Conservation (phyloP, 1,140 invertebrate species). For the Diachasma alloeum region DNA sequence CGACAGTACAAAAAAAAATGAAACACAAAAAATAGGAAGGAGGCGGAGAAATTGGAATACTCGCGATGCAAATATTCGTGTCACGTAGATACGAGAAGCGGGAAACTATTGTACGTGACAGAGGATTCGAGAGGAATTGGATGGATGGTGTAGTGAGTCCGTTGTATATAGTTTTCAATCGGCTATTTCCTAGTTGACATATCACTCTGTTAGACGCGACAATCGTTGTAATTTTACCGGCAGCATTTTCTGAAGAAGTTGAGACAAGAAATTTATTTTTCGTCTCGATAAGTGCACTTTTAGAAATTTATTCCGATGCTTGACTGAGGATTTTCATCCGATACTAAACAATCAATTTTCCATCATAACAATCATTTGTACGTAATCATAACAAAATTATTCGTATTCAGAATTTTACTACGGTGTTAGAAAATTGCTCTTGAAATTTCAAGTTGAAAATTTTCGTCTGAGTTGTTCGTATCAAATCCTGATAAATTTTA, state of each 20-base stretch:
- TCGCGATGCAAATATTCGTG: slow-evolving; percentile 8
- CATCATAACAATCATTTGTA: too few relatives aligned
- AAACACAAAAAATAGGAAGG: not conserved
- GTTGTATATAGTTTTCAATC: slow-evolving; percentile 14
- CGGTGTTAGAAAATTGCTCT: too few relatives aligned
- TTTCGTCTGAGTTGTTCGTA: too few relatives aligned
- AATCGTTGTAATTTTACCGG: not conserved
- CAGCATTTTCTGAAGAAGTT: not conserved
- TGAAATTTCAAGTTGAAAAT: too few relatives aligned
- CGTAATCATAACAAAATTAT: too few relatives aligned
- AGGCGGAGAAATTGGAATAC: slow-evolving; percentile 13
- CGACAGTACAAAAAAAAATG: not conserved
- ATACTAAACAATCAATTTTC: too few relatives aligned
- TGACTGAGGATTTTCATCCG: too few relatives aligned
- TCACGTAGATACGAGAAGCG: slow-evolving; percentile 17
- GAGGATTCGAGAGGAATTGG: not conserved
- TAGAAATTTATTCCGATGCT: too few relatives aligned
- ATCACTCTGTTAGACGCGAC: not conserved
- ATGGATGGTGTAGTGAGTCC: not conserved
- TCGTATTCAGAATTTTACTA: too few relatives aligned
- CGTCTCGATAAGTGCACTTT: too few relatives aligned
- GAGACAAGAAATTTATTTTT: too few relatives aligned
- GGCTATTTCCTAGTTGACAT: slow-evolving; percentile 7
- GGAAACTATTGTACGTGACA: slow-evolving; percentile 27
- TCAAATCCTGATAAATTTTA: too few relatives aligned